Percentiles rank a stretch among this genome's conserved stretches.
These are phyloP conservation scores for Pseudomugil tenellus DNA, from an alignment of 2,797 vertebrate species.

Conservation along the genomic window DNA sequence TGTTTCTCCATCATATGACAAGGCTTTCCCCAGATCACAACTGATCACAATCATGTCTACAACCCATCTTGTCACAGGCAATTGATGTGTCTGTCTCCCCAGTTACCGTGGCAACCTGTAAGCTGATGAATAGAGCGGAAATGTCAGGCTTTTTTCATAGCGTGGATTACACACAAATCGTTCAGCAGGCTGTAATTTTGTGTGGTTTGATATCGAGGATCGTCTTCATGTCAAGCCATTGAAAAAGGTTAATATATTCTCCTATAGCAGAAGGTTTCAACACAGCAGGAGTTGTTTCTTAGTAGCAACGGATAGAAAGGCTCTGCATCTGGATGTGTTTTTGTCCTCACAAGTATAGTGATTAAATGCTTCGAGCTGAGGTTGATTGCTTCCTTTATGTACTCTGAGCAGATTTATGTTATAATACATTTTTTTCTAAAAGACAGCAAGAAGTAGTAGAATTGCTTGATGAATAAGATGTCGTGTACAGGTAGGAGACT, in stretches of 20 bases:
- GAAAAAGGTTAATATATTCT: constrained; percentile 72
- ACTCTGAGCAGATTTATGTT: constrained; percentile 31
- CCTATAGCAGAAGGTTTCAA: background rate
- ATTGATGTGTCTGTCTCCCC: constrained; percentile 35
- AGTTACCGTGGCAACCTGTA: constrained; percentile 50
- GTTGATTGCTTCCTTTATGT: constrained; percentile 29
- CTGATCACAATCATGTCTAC: constrained; percentile 31
- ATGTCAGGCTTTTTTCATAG: constrained; percentile 39
- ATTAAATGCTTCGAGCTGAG: constrained; percentile 19
- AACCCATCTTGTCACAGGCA: constrained; percentile 23
- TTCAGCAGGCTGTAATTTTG: constrained; percentile 43
- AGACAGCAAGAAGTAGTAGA: constrained; percentile 25
- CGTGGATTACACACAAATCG: constrained; percentile 46
- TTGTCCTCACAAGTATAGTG: constrained; percentile 7
- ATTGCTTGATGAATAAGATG: constrained; percentile 27
- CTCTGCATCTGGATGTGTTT: constrained; percentile 15
- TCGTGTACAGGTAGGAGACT: constrained; percentile 13
- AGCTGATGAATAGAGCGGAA: constrained; percentile 41
- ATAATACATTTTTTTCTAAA: constrained; percentile 33
- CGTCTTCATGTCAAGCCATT: constrained; percentile 18
- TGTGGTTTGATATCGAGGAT: constrained; percentile 52
- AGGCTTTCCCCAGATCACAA: constrained; percentile 15
- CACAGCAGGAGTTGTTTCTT: background rate
- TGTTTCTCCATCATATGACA: constrained; percentile 14
- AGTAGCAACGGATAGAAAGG: background rate